Base-by-base conservation (phyloP, 2,888 invertebrate species). In the Ethmia dodecea region DNA sequence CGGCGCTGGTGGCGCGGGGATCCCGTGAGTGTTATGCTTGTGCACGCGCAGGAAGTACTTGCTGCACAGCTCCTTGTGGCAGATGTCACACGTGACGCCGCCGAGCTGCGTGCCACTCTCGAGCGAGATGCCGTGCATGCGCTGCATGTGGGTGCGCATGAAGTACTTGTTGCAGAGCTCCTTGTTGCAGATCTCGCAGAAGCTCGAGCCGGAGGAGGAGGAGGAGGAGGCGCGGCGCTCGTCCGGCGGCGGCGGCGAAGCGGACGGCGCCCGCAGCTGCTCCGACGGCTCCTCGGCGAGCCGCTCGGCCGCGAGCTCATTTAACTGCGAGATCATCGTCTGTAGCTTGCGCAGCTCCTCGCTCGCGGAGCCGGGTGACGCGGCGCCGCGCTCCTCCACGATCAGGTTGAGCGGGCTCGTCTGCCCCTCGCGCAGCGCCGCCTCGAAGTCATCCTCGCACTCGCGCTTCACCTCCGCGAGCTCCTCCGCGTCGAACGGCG, bases 121-220 rank as follows among this genome's bases (percentile, higher is more conserved):
- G 31, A 97, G 93, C 67, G 96, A 95, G 56, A 97, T 97, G 28
- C 96, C 96, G 76, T 97, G 99, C 96, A 99, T 98, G 69, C 98
- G 93, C 68, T 97, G 94, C 96, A 98, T 98, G 86, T 99, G 99
- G 1, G 98, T 99, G 73, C 98, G 97, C 94, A 99, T 96, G 79
- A 99, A 99, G 74, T 99, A 99, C 78, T 99, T 99, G 87, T 99
- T 99, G 88, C 99, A 99, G 53, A 99, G 87, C 81, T 99, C 98
- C 79, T 98, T 98, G 87, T 98, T 98, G 81, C 98, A 98, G 46
- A 98, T 97, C 71, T 97, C 97, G 72, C 98, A 98, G 73, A 96
- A 97, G 62, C 96, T 96, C 43, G 94, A 94, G 1, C 94, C 81
- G 11, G 78, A 74, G 0, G 91, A 89, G n/a, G n/a, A n/a, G 26